These are phyloP conservation scores for Chloroclystis v-ata DNA, from an alignment of 2,888 invertebrate genomes.

Conservation along the genomic window DNA sequence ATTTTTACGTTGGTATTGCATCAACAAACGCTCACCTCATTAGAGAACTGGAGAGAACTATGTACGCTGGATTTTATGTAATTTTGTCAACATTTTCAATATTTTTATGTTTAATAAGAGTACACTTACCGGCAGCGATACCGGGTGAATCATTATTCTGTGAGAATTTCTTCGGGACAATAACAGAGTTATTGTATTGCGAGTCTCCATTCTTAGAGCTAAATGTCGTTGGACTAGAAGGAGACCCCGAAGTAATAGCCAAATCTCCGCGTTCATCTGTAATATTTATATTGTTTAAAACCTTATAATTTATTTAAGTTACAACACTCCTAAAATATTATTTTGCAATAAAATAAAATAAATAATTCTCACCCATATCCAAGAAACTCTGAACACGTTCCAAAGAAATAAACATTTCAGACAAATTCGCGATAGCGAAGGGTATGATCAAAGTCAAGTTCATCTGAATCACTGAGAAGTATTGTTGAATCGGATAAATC, in stretches of 20 bases:
- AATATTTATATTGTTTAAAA: not conserved
- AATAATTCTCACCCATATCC: constrained; percentile 62
- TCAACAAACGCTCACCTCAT: too few species aligned
- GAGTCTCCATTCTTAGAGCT: constrained; percentile 31
- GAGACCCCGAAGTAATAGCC: constrained; percentile 6
- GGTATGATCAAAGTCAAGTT: constrained; percentile 78
- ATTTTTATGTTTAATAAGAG: too few species aligned
- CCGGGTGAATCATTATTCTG: constrained; percentile 27
- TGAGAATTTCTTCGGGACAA: constrained; percentile 41
- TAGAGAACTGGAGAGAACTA: too few species aligned
- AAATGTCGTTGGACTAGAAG: constrained; percentile 33
- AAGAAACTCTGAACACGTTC: constrained; percentile 78
- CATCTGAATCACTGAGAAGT: constrained; percentile 75
- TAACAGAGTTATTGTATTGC: constrained; percentile 24
- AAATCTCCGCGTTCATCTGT: constrained; percentile 59
- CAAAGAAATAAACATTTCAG: constrained; percentile 78
- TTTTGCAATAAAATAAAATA: too few species aligned
- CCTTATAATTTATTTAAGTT: too few species aligned
- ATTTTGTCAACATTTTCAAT: too few species aligned
- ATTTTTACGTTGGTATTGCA: too few species aligned
- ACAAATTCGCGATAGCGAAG: constrained; percentile 72
- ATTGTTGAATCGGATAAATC: constrained; percentile 80
- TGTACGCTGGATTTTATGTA: too few species aligned
- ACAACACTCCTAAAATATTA: too few species aligned
- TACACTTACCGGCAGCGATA: constrained; percentile 33